Conservation (phyloP, 2,888 invertebrate genomes). For the Pristionchus maxplancki region DNA sequence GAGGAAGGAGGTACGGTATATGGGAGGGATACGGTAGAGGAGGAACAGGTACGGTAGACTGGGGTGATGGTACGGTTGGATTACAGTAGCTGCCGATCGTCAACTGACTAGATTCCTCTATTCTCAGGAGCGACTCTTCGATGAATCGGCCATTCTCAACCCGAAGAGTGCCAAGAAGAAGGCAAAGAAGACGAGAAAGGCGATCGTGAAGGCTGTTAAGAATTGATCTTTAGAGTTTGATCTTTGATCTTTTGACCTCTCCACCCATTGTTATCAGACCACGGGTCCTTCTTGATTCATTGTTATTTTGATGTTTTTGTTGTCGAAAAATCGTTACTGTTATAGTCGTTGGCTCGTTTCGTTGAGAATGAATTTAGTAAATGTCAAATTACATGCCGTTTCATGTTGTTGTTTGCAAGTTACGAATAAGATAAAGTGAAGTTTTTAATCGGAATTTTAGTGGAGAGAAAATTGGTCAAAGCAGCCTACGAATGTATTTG, state of each 20-base stretch:
- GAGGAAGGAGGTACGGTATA: not conserved
- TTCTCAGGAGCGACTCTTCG: constrained; percentile 47
- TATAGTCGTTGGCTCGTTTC: not conserved
- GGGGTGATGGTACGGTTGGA: not conserved
- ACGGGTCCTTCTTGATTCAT: not conserved
- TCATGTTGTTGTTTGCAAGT: not conserved
- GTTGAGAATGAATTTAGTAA: not conserved
- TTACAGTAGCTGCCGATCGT: not conserved
- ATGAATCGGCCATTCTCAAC: constrained; percentile 49
- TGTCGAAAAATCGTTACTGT: constrained; percentile 37
- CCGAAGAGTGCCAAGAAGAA: constrained; percentile 49
- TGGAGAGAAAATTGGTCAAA: not conserved
- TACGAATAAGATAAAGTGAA: not conserved
- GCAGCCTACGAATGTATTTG: not conserved
- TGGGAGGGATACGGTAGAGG: not conserved
- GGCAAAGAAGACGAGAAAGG: constrained; percentile 27
- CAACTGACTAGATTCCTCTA: not conserved
- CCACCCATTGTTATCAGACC: not conserved
- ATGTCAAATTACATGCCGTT: not conserved
- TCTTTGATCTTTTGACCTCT: not conserved
- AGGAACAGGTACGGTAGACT: too few relatives aligned
- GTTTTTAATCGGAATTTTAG: too few relatives aligned
- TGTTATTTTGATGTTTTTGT: constrained; percentile 24
- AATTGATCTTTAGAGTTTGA: constrained; percentile 18
- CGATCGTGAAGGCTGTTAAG: constrained; percentile 18